Base-by-base conservation (phyloP, 1,140 invertebrate genomes). In the Drosophila nigrodunni region DNA sequence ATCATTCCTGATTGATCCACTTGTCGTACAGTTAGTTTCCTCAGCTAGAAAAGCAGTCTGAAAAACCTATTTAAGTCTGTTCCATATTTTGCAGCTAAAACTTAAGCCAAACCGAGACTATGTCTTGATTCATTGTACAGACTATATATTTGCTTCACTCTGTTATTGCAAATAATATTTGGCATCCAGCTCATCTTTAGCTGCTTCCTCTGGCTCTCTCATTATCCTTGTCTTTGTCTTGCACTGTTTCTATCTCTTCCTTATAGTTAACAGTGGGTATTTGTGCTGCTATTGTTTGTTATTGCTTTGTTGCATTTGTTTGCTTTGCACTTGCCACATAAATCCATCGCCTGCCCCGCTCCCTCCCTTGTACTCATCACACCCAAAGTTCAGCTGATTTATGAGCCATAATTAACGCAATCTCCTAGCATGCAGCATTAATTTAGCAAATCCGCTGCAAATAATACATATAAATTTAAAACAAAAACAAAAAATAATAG, bases 381-480 rank as follows among this genome's bases (percentile, higher is more conserved):
- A 21, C n/a, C 25, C 13, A 43, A 10, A 41, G 30, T 41, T 37
- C 35, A 41, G 21, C 76, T 82, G 83, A 87, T 86, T 87, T 87
- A 86, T 87, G 79, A 46, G 52, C 39, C 49, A 71, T 79, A 82
- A 87, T 86, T 86, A 87, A 78, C 72, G 72, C 67, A 76, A 87
- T 87, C 82, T 70, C 39, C 49, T 59, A n/a, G 60, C 67, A 57
- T 46, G 59, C 75, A 70, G 50, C 82, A 76, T 87, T 82, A 82
- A 87, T 82, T 87, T 74, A 76, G 71, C 72, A 77, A 74, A 79
- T 61, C 58, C 60, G 49, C 34, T 52, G 58, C 68, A 74, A 69
- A 62, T 46, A 47, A 13, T 18, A 44, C 39, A 50, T 58, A 50
- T 54, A 78, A 68, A 78, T 58, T 41, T 50, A 41, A 43, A 76